Percentiles rank a stretch among this genome's conserved stretches.
Conservation (phyloP, 2,797 vertebrate species). For the Xiphophorus birchmanni region DNA sequence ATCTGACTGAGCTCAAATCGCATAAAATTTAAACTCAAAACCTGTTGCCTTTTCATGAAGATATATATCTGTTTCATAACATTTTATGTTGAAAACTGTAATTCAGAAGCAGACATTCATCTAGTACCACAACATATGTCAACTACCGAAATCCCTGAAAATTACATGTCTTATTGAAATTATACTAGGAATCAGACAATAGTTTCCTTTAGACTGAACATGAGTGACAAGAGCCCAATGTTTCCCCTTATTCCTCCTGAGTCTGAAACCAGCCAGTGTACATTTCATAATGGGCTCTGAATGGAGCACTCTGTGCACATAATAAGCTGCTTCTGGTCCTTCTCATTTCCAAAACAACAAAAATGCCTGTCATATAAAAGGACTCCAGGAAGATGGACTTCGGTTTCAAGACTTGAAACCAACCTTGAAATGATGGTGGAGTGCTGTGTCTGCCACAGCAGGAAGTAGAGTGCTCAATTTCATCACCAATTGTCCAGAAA, state of each 20-base stretch:
- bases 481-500: slow-evolving; percentile 3
- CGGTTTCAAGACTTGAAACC: neutral
- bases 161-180: neutral
- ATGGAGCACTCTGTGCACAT: slow-evolving; percentile 17
- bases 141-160: neutral
- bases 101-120: neutral
- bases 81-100: neutral
- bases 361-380: neutral
- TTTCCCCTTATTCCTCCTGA: neutral
- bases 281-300: slow-evolving; percentile 31
- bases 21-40: slow-evolving; percentile 8
- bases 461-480: slow-evolving; percentile 1
- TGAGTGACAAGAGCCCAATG: slow-evolving; percentile 14
- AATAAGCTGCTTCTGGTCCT: slow-evolving; percentile 19
- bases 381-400: neutral
- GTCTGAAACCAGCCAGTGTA: slow-evolving; percentile 15
- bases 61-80: slow-evolving; percentile 18
- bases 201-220: slow-evolving; percentile 18
- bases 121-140: neutral
- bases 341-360: slow-evolving; percentile 1
- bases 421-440: neutral
- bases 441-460: neutral
- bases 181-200: neutral
- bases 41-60: neutral
- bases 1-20: neutral